Conservation (phyloP, 1,140 invertebrate species). For the Atta texana region DNA sequence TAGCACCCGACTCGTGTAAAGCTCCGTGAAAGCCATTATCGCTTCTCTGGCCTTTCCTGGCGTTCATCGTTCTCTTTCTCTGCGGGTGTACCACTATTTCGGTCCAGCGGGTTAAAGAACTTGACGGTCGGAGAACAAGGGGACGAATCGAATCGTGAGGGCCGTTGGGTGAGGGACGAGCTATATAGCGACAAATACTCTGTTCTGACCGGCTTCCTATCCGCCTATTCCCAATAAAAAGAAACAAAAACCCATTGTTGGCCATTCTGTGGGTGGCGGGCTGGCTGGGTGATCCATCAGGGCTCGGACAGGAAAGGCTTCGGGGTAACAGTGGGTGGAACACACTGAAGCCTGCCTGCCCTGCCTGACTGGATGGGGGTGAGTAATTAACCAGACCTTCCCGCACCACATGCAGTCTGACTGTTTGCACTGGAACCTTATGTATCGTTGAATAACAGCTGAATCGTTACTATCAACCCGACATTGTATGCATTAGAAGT, state of each 20-base stretch:
- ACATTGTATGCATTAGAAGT: constrained; percentile 44
- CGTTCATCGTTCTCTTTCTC: constrained; percentile 63
- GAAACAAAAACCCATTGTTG: constrained; percentile 84
- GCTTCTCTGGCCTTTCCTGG: constrained; percentile 29
- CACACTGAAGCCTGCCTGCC: constrained; percentile 76
- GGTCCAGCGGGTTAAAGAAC: constrained; percentile 75
- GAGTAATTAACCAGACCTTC: constrained; percentile 82
- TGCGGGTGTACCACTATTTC: constrained; percentile 68
- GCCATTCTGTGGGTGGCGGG: constrained; percentile 84
- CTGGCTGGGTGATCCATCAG: constrained; percentile 84
- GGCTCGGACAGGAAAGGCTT: constrained; percentile 80
- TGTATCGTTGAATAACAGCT: constrained; percentile 76
- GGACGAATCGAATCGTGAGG: constrained; percentile 79
- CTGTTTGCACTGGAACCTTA: constrained; percentile 80
- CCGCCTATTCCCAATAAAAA: constrained; percentile 82
- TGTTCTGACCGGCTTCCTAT: constrained; percentile 79
- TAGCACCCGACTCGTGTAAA: constrained; percentile 56
- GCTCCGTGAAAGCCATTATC: constrained; percentile 70
- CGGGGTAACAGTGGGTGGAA: constrained; percentile 76
- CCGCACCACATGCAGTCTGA: constrained; percentile 70
- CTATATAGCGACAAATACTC: constrained; percentile 78
- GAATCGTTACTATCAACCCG: constrained; percentile 66
- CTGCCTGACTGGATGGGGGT: constrained; percentile 76
- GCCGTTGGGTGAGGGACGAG: constrained; percentile 60
- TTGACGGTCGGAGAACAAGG: constrained; percentile 78